These are phyloP conservation scores for Pristionchus fissidentatus DNA, from an alignment of 2,888 invertebrate species.

Conservation along the genomic window DNA sequence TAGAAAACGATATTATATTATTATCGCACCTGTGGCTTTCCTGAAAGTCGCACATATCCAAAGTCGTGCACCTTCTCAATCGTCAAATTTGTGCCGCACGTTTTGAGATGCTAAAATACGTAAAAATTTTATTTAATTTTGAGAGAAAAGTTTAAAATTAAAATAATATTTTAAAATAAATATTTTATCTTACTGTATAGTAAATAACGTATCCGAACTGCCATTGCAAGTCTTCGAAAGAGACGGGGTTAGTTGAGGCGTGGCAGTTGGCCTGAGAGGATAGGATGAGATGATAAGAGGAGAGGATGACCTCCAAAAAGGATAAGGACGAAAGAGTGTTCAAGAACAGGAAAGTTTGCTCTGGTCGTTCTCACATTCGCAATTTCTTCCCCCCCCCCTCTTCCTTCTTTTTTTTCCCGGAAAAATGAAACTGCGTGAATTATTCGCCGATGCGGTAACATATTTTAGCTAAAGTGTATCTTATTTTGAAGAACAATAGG, in stretches of 20 bases:
- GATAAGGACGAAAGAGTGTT: background rate
- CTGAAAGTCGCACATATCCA: conserved; percentile 66
- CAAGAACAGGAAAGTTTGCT: too few relatives aligned
- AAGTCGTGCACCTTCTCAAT: conserved; percentile 63
- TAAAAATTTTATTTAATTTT: background rate
- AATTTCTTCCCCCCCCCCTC: too few relatives aligned
- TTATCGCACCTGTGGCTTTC: conserved; percentile 54
- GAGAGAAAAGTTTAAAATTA: background rate
- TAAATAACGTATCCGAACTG: conserved; percentile 68
- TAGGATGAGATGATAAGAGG: too few relatives aligned
- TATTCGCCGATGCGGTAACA: too few relatives aligned
- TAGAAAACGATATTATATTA: background rate
- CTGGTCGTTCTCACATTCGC: too few relatives aligned
- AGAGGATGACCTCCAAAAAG: background rate
- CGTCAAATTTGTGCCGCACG: conserved; percentile 59
- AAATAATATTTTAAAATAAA: background rate
- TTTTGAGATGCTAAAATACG: conserved; percentile 17
- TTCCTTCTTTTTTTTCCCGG: too few relatives aligned
- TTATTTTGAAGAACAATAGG: too few relatives aligned
- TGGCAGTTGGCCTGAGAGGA: conserved; percentile 49
- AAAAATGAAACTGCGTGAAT: too few relatives aligned
- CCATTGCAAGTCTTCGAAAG: conserved; percentile 66
- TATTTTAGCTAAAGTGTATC: too few relatives aligned
- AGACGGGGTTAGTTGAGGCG: conserved; percentile 58
- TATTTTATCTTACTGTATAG: conserved; percentile 53